Conservation (phyloP, 2,797 vertebrate genomes). For the Champsocephalus gunnari region DNA sequence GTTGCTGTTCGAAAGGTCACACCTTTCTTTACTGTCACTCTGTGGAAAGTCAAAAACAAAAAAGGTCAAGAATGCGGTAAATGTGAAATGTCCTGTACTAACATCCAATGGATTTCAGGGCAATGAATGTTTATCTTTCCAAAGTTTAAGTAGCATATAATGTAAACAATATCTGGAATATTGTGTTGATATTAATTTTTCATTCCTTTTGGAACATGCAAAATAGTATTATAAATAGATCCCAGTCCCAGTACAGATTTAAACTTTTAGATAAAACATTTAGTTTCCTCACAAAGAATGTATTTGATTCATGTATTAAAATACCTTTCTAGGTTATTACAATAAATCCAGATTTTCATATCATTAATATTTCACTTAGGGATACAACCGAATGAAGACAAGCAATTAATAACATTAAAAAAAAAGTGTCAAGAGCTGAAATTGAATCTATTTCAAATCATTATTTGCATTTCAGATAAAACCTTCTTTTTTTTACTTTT, state of each 20-base stretch:
- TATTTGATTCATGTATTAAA: constrained; percentile 1
- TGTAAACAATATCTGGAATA: neutral
- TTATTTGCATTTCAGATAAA: constrained; percentile 18
- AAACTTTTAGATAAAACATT: no score
- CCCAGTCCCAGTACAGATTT: neutral
- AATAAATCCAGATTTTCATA: constrained; percentile 6
- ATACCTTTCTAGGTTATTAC: neutral
- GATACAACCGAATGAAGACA: constrained; percentile 2
- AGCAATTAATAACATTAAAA: constrained; percentile 13
- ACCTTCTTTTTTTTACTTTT: constrained; percentile 46
- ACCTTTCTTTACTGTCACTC: constrained; percentile 91
- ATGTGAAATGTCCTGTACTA: constrained; percentile 15
- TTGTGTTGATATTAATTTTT: neutral
- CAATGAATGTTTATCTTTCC: constrained; percentile 4
- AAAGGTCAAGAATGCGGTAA: constrained; percentile 54
- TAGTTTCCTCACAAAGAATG: neutral
- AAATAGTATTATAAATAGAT: neutral
- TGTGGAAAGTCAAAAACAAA: constrained; percentile 70
- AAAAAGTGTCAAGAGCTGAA: neutral
- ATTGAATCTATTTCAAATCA: neutral
- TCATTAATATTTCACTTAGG: neutral
- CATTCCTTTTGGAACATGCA: neutral
- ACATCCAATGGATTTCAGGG: neutral
- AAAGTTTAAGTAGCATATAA: neutral
- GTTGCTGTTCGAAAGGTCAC: constrained; percentile 88